Evolutionary conservation across 1,140 invertebrate genomes (phyloP), one percentile per base, ranked within the genome.

Genomic region (Dendrolimus kikuchii): DNA sequence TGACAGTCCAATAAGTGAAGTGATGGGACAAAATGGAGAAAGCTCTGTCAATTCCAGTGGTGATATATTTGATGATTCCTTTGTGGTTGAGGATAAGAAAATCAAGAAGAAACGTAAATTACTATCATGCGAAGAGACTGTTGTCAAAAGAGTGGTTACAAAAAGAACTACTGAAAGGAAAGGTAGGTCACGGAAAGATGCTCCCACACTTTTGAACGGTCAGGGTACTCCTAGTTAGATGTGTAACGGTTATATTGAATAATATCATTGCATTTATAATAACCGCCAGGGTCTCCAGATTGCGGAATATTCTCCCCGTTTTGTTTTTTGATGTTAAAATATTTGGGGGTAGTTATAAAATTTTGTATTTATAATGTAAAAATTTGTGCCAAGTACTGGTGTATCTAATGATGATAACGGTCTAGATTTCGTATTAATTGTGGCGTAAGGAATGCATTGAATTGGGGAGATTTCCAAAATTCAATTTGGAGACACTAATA

Each of bases 11-110:
- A 73, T 82, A 36, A 64, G 68, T 47, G 77, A 72, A 46, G 57
- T 80, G 7, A 79, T 85, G 0, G 78, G 72, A 5, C 72, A 76
- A 2, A 74, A 72, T 3, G 40, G 51, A 2, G 66, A 69, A 55
- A 48, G 60, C 4, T 71, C 71, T 0, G 63, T 57, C 0, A 74
- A 84, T 46, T 73, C 81, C 4, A 86, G 82, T 43, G 68, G 58
- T 5, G 82, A 84, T 40, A 77, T 86, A n/a, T 86, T 86, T 52
- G 83, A 86, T n/a, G 83, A 86, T 52, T 86, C 83, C 4, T 77
- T 80, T 40, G 60, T 54, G 4, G 60, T 75, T 8, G 68, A 84
- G 46, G 68, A 71, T n/a, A 83, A 80, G 46, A 77, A 74, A 44
- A 51, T 69, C 8, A 56, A 50, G 5, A 76, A 64, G 38, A 76